phyloP scores from a whole-genome alignment of 2,113 vertebrate species.

The Pseudopodoces humilis region DNA sequence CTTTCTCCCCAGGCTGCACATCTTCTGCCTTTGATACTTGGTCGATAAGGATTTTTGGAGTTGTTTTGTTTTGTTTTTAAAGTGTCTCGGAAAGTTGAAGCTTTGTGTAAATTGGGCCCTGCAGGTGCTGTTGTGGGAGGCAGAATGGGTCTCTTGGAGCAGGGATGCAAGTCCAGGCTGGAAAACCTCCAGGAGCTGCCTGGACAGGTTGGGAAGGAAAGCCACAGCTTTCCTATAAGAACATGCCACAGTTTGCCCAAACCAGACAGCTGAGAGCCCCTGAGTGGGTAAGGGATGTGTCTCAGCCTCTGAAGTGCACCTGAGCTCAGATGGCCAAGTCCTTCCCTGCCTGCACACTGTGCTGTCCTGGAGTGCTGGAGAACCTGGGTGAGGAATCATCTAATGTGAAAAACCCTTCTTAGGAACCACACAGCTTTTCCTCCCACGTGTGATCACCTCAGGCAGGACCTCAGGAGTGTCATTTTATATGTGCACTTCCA shows the following conservation, averaged over 20 bases:
- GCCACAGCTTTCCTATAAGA: not conserved
- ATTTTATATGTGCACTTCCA: not conserved
- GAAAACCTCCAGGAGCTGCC: not conserved
- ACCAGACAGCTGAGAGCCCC: not conserved
- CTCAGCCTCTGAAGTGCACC: not conserved
- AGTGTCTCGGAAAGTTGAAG: not conserved
- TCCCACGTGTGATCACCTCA: rapidly evolving
- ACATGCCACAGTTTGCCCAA: not conserved
- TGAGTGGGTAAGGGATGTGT: not conserved
- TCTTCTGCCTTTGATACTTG: not conserved
- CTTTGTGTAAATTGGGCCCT: not conserved
- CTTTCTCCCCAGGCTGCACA: not conserved
- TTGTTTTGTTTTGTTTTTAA: not conserved
- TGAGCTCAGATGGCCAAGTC: not conserved
- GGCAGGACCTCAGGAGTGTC: not conserved
- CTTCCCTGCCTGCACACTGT: not conserved
- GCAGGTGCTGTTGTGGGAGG: not conserved
- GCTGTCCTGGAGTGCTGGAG: not conserved
- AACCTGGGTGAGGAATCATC: not conserved
- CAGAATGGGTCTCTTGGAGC: not conserved
- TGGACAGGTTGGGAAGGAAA: not conserved
- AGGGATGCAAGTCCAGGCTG: not conserved
- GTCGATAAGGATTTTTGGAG: not conserved
- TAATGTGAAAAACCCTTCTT: not conserved
- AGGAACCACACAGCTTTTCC: not conserved